Evolutionary conservation across 2,113 vertebrate genomes (phyloP).

Genomic region (Poeciliopsis prolifica): DNA sequence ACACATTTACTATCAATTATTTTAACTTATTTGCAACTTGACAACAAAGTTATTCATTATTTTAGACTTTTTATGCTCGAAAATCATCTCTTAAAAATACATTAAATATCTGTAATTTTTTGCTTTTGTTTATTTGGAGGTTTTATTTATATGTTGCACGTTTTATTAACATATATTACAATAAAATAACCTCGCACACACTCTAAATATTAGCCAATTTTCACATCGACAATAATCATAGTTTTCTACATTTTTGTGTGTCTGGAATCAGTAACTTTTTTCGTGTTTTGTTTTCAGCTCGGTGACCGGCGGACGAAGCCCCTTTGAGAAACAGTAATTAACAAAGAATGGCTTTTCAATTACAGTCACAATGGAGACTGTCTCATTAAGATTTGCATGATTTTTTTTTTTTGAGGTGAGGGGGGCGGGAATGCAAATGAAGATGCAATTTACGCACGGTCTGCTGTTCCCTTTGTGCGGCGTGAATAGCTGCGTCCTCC

Average conservation of each 20-base stretch:
- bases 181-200: neutral
- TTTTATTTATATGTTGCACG: neutral
- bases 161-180: neutral
- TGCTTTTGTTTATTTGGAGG: neutral
- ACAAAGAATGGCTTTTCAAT: conserved; percentile 79
- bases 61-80: neutral
- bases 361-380: conserved; percentile 77
- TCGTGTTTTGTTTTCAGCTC: conserved; percentile 68
- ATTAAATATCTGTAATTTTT: neutral
- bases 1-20: no score
- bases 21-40: no score
- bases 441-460: conserved; percentile 81
- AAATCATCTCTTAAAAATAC: neutral
- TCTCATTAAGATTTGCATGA: conserved; percentile 84
- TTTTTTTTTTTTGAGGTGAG: conserved; percentile 48
- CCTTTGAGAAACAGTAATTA: conserved; percentile 78
- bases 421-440: conserved; percentile 78
- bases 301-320: conserved; percentile 71
- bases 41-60: neutral
- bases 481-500: conserved; percentile 75
- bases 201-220: conserved; percentile 26
- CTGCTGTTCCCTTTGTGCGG: conserved; percentile 79
- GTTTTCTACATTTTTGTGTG: conserved; percentile 46
- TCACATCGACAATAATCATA: conserved; percentile 35
- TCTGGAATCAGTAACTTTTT: conserved; percentile 76